Percentiles rank a stretch among this genome's conserved stretches.
Conservation (phyloP, 2,888 invertebrate genomes). For the Sacculina carcini region DNA sequence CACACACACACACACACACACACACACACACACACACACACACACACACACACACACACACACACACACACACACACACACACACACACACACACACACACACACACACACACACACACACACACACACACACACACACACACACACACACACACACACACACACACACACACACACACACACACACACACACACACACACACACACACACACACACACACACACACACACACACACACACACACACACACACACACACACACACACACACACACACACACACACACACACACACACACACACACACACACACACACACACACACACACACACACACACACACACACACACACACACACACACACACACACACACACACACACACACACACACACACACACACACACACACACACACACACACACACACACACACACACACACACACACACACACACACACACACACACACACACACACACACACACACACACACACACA, state of each 20-base stretch:
- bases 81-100: too few relatives aligned
- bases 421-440: background rate
- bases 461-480: background rate
- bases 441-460: background rate
- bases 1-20: background rate
- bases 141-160: slow-evolving; percentile 1
- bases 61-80: too few relatives aligned
- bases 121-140: too few relatives aligned
- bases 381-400: background rate
- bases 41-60: background rate
- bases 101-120: too few relatives aligned
- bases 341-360: background rate
- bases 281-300: background rate
- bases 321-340: background rate
- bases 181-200: slow-evolving; percentile 4
- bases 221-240: background rate
- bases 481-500: background rate
- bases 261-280: background rate
- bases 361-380: background rate
- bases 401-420: background rate
- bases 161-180: slow-evolving; percentile 2
- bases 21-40: background rate
- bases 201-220: background rate
- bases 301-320: background rate
- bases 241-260: background rate